phyloP scores from a whole-genome alignment of 2,113 vertebrate genomes.

The Trichomycterus rosablanca region DNA sequence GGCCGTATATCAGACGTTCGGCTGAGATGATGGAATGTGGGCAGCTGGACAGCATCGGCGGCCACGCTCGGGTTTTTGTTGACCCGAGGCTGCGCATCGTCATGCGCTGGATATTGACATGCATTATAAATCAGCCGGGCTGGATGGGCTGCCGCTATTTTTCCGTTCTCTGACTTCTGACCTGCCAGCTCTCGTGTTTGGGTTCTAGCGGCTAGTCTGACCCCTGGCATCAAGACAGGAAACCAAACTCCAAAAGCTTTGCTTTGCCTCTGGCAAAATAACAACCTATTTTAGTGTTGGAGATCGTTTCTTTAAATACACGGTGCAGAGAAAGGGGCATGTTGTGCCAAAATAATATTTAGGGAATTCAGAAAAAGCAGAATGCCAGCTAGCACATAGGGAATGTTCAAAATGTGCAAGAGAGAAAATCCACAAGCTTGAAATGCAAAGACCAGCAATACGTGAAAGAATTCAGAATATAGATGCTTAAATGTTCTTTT shows the following conservation, averaged over 20 bases:
- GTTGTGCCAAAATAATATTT: constrained; percentile 8
- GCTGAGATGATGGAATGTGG: constrained; percentile 27
- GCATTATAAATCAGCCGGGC: constrained; percentile 65
- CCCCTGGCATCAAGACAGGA: constrained; percentile 39
- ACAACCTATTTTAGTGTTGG: constrained; percentile 27
- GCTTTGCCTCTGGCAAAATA: constrained; percentile 33
- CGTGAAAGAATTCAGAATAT: too few species aligned
- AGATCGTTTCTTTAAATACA: not conserved
- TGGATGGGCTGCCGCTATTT: constrained; percentile 66
- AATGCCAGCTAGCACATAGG: not conserved
- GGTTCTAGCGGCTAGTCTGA: constrained; percentile 48
- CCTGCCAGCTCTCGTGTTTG: constrained; percentile 44
- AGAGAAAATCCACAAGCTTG: not conserved
- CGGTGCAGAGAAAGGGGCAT: not conserved
- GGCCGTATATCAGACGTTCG: constrained; percentile 12
- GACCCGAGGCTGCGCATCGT: constrained; percentile 30
- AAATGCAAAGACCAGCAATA: too few species aligned
- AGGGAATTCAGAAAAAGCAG: too few species aligned
- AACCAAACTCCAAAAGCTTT: constrained; percentile 20
- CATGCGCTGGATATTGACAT: constrained; percentile 57
- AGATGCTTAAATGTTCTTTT: too few species aligned
- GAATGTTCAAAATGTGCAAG: not conserved
- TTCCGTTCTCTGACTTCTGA: constrained; percentile 55
- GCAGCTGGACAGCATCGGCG: constrained; percentile 21
- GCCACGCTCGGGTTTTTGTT: constrained; percentile 40